Evolutionary conservation across 2,113 vertebrate genomes (phyloP).

Genomic region (Petrocephalus zakoni): DNA sequence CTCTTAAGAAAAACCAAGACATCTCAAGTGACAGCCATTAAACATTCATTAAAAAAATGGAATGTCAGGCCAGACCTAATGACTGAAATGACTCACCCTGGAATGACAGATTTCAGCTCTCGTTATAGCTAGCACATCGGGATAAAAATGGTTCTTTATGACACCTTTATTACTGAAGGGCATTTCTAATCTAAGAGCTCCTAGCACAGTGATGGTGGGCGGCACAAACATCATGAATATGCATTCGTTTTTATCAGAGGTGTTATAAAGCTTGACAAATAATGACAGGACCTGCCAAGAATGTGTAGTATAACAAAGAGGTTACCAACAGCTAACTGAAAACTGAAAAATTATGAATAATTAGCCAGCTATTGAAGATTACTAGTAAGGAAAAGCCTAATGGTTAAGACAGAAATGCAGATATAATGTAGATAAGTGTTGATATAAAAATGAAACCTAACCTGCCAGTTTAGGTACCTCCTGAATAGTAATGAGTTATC

Average conservation of each 20-base stretch:
- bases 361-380: background rate
- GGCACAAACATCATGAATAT: background rate
- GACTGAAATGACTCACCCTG: background rate
- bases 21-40: background rate
- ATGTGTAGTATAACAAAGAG: background rate
- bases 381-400: background rate
- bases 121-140: background rate
- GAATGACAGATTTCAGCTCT: background rate
- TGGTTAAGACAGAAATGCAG: background rate
- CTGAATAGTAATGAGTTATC: constrained; percentile 8
- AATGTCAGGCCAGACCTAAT: background rate
- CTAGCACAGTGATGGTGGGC: background rate
- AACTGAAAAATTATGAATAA: background rate
- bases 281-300: background rate
- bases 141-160: background rate
- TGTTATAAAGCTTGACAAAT: background rate
- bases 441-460: background rate
- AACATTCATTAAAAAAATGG: background rate
- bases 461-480: background rate
- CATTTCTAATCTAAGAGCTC: background rate
- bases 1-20: background rate
- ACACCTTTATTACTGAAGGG: background rate
- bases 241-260: background rate
- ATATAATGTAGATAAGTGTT: background rate
- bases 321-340: background rate